Evolutionary conservation across 2,113 vertebrate genomes (phyloP).

Genomic region (Hippocampus barbouri): DNA sequence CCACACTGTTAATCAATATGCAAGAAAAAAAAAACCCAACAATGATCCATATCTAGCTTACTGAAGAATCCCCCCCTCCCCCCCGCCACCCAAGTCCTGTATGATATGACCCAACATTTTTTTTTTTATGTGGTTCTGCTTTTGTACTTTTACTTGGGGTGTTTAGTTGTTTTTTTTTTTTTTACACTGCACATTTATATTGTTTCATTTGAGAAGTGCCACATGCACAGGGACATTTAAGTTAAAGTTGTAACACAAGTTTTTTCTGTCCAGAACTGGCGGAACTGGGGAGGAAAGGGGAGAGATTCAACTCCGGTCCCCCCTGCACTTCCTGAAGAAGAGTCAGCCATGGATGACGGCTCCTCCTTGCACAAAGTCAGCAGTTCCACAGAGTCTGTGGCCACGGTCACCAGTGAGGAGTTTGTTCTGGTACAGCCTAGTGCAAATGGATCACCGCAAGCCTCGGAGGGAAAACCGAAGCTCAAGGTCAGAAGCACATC

Average conservation of each 20-base stretch:
- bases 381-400: slow-evolving; percentile 82
- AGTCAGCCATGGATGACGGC: slow-evolving; percentile 83
- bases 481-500: slow-evolving; percentile 77
- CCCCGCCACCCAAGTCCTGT: too few species aligned
- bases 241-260: neutral
- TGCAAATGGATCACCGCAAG: slow-evolving; percentile 71
- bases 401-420: slow-evolving; percentile 87
- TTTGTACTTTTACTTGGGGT: too few species aligned
- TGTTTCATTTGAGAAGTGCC: too few species aligned
- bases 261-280: slow-evolving; percentile 13
- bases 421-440: slow-evolving; percentile 86
- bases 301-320: slow-evolving; percentile 59
- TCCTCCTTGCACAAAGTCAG: slow-evolving; percentile 80
- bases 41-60: too few species aligned
- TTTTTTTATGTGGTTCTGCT: too few species aligned
- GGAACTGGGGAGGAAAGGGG: slow-evolving; percentile 39
- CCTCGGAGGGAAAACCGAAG: slow-evolving; percentile 79
- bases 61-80: too few species aligned
- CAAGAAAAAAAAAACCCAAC: too few species aligned
- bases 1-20: too few species aligned
- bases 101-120: too few species aligned
- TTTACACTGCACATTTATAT: too few species aligned
- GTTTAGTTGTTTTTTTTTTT: too few species aligned
- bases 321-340: slow-evolving; percentile 42
- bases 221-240: neutral